Conservation (phyloP, 2,113 vertebrate genomes). For the Myiozetetes cayanensis region DNA sequence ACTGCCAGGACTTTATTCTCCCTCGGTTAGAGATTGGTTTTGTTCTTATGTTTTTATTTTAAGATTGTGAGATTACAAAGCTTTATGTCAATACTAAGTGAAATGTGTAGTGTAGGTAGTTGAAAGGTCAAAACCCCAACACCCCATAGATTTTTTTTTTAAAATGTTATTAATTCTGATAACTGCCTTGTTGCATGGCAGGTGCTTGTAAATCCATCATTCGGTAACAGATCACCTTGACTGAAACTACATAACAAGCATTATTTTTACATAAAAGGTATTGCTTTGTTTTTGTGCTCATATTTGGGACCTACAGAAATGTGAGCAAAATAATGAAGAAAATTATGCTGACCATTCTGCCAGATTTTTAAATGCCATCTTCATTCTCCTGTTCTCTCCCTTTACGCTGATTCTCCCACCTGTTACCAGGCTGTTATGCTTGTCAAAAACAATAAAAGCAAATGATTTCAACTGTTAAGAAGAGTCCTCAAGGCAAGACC, state of each 20-base stretch:
- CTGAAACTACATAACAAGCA: neutral
- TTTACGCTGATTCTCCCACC: conserved; percentile 1
- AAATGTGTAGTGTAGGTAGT: fast-evolving
- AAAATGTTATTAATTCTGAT: neutral
- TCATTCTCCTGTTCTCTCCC: neutral
- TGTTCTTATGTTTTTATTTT: neutral
- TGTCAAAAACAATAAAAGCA: conserved; percentile 64
- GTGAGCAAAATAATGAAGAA: neutral
- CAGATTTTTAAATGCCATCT: neutral
- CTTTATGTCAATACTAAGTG: neutral
- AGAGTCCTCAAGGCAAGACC: neutral
- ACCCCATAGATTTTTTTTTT: neutral
- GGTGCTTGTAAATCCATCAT: neutral
- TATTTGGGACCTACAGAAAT: neutral
- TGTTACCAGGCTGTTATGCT: neutral
- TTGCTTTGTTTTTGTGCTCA: neutral
- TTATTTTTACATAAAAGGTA: neutral
- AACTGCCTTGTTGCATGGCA: neutral
- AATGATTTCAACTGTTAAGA: neutral
- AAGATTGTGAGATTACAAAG: neutral
- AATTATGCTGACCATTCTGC: neutral
- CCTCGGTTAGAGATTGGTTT: neutral
- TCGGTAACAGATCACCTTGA: neutral
- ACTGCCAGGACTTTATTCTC: neutral
- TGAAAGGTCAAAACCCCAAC: neutral